These are phyloP conservation scores for Acanthacorydalis orientalis DNA, from an alignment of 2,888 invertebrate species.

Conservation along the genomic window DNA sequence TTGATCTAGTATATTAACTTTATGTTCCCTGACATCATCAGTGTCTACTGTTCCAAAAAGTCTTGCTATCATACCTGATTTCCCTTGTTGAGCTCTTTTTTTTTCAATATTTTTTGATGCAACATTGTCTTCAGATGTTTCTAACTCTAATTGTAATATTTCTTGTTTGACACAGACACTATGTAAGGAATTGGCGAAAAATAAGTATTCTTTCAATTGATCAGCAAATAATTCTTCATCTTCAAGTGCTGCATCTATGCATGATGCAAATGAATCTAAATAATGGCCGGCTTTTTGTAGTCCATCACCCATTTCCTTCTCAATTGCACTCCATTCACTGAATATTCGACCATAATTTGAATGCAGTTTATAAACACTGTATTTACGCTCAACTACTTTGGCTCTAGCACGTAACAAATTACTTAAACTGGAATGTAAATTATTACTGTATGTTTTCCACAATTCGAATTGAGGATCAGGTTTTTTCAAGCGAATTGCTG, in stretches of 20 bases:
- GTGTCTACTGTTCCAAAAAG: conserved; percentile 60
- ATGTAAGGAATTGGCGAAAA: conserved; percentile 57
- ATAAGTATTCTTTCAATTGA: conserved; percentile 68
- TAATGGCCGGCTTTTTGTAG: conserved; percentile 51
- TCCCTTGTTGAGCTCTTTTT: conserved; percentile 43
- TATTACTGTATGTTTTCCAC: conserved; percentile 57
- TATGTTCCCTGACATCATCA: conserved; percentile 55
- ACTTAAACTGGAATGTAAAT: conserved; percentile 44
- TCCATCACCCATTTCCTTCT: conserved; percentile 64
- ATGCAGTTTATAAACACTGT: conserved; percentile 62
- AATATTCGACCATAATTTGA: conserved; percentile 67
- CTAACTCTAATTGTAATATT: conserved; percentile 50
- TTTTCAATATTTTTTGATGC: conserved; percentile 34
- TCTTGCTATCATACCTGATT: conserved; percentile 53
- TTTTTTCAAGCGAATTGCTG: conserved; percentile 54
- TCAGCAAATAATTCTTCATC: conserved; percentile 71
- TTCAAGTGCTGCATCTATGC: conserved; percentile 56
- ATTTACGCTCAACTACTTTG: conserved; percentile 57
- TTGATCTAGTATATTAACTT: conserved; percentile 45
- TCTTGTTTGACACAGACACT: conserved; percentile 60
- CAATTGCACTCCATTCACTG: conserved; percentile 73
- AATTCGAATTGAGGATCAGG: conserved; percentile 57
- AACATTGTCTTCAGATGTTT: conserved; percentile 45
- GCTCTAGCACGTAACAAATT: conserved; percentile 42
- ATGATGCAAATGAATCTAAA: conserved; percentile 31